Percentiles rank a stretch among this genome's conserved stretches.
Conservation (phyloP, 2,888 invertebrate genomes). For the Bellardia bayeri region DNA sequence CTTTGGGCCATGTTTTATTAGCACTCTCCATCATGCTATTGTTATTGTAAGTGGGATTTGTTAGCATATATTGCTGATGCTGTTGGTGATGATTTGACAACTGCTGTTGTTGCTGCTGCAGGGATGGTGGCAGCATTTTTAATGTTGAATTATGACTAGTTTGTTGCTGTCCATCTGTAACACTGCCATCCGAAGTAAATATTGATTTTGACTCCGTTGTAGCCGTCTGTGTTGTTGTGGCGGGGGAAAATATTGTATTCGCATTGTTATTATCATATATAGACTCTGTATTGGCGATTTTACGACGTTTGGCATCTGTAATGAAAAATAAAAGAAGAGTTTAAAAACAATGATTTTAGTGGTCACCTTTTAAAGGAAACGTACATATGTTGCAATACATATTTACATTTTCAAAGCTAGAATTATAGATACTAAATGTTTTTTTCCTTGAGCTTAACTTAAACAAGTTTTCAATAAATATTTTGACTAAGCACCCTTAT, state of each 20-base stretch:
- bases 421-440: too few relatives aligned
- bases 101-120: conserved; percentile 69
- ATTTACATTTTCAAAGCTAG: neutral
- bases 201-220: conserved; percentile 68
- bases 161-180: conserved; percentile 62
- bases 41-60: conserved; percentile 68
- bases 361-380: neutral
- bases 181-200: conserved; percentile 46
- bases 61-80: conserved; percentile 74
- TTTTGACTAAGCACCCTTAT: neutral
- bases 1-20: conserved; percentile 69
- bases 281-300: conserved; percentile 73
- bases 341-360: neutral
- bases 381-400: neutral
- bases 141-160: conserved; percentile 75
- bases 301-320: conserved; percentile 78
- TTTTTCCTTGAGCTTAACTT: neutral
- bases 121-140: conserved; percentile 75
- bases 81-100: conserved; percentile 72
- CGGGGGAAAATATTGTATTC: conserved; percentile 38
- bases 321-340: conserved; percentile 54
- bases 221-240: conserved; percentile 38
- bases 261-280: conserved; percentile 47
- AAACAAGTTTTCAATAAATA: conserved; percentile 7
- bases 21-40: conserved; percentile 68